Evolutionary conservation across 2,888 invertebrate species (phyloP).

Genomic region (Cyclophora albipunctata): DNA sequence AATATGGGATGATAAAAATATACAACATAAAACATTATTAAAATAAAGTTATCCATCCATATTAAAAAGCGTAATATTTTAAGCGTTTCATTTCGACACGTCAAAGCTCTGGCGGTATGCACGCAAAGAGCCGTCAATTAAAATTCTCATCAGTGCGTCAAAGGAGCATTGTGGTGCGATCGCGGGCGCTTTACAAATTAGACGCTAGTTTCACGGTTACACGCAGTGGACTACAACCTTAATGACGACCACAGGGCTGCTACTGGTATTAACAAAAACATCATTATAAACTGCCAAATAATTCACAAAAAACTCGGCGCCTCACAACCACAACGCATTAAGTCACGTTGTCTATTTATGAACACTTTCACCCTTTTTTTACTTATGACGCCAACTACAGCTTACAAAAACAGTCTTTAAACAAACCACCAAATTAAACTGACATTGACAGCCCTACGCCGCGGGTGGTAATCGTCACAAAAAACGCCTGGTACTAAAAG

Average conservation of each 20-base stretch:
- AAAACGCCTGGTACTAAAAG: conserved; percentile 58
- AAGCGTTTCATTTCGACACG: too few relatives aligned
- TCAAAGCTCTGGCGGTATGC: too few relatives aligned
- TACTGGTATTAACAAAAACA: conserved; percentile 13
- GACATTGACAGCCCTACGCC: conserved; percentile 27
- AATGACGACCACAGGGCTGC: conserved; percentile 30
- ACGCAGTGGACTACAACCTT: conserved; percentile 16
- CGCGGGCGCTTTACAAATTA: conserved; percentile 39
- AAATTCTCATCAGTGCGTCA: conserved; percentile 33
- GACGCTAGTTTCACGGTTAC: conserved; percentile 31
- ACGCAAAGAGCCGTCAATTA: conserved; percentile 26
- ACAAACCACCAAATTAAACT: conserved; percentile 5
- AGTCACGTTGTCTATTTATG: too few relatives aligned
- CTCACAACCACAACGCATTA: too few relatives aligned
- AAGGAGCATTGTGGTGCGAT: conserved; percentile 29
- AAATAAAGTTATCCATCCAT: too few relatives aligned
- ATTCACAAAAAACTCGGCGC: too few relatives aligned
- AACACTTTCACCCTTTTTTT: too few relatives aligned
- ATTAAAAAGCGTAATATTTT: too few relatives aligned
- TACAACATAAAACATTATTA: too few relatives aligned
- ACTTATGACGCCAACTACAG: not conserved
- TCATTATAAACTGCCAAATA: not conserved
- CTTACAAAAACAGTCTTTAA: not conserved
- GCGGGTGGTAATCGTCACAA: conserved; percentile 54
- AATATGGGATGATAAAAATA: too few relatives aligned